These are phyloP conservation scores for Nomada fucata DNA, from an alignment of 2,888 invertebrate species.

Conservation along the genomic window DNA sequence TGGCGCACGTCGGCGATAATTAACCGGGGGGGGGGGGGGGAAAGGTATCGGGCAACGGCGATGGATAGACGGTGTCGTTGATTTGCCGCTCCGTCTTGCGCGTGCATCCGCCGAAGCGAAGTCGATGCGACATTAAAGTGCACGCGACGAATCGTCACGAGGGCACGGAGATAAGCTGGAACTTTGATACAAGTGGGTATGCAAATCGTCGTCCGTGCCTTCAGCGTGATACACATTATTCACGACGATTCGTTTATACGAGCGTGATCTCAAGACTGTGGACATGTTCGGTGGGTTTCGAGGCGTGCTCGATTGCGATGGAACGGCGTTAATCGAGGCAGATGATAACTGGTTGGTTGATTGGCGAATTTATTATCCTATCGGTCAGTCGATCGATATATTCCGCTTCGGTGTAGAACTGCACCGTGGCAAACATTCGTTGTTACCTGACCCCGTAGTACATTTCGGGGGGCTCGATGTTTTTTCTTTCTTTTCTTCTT, in stretches of 20 bases:
- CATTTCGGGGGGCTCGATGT: too few species aligned
- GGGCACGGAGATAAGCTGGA: constrained; percentile 10
- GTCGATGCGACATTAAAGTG: constrained; percentile 19
- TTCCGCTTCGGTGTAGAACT: neutral
- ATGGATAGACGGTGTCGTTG: neutral
- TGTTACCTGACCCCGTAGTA: too few species aligned
- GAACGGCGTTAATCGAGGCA: neutral
- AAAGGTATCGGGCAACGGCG: constrained; percentile 15
- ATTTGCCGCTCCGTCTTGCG: constrained; percentile 1
- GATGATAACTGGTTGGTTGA: too few species aligned
- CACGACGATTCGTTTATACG: neutral
- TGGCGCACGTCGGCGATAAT: constrained; percentile 36
- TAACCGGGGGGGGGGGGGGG: constrained; percentile 21
- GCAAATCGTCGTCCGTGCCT: constrained; percentile 9
- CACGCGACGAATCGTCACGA: constrained; percentile 12
- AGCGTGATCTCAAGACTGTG: neutral
- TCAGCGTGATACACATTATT: neutral
- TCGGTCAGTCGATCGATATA: neutral
- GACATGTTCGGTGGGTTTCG: too few species aligned
- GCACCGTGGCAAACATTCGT: neutral
- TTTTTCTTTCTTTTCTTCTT: too few species aligned
- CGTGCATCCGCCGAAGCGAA: neutral
- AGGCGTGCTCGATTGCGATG: neutral
- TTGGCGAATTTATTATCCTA: neutral
- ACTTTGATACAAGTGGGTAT: constrained; percentile 3